Conservation (phyloP, 2,113 vertebrate species). For the Myanophis thanlyinensis region DNA sequence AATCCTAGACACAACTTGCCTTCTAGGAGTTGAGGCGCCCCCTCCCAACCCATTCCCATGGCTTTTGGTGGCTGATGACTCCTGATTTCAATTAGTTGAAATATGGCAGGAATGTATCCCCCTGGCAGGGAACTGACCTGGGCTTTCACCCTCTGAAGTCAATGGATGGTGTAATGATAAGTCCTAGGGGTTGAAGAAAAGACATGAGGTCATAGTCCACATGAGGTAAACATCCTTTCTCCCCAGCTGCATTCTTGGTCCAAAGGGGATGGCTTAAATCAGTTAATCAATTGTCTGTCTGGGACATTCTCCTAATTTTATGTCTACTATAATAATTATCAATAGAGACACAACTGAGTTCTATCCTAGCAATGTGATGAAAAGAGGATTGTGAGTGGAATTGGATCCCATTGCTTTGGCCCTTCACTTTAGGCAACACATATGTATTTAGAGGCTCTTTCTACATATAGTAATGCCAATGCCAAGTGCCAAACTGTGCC, state of each 20-base stretch:
- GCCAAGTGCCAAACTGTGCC: neutral
- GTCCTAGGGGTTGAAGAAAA: neutral
- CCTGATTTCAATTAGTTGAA: slow-evolving; percentile 26
- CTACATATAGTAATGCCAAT: neutral
- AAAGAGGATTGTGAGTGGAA: neutral
- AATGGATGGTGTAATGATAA: neutral
- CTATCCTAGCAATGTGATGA: neutral
- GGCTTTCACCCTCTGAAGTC: neutral
- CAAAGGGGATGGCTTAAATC: neutral
- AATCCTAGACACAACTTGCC: neutral
- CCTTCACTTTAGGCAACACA: neutral
- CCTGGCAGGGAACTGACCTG: neutral
- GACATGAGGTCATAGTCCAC: neutral
- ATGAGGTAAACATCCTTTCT: neutral
- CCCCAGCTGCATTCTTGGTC: neutral
- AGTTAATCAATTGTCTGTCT: neutral
- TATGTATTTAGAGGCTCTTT: neutral
- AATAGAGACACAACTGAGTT: neutral
- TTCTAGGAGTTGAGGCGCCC: neutral
- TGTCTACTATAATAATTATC: neutral
- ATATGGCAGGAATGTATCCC: slow-evolving; percentile 15
- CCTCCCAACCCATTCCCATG: neutral
- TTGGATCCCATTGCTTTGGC: neutral
- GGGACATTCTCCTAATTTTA: neutral
- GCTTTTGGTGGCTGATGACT: neutral